Evolutionary conservation across 2,797 vertebrate species (phyloP), one percentile per base, ranked within the genome.

Genomic region (Lepidocolaptes lacrymiger): DNA sequence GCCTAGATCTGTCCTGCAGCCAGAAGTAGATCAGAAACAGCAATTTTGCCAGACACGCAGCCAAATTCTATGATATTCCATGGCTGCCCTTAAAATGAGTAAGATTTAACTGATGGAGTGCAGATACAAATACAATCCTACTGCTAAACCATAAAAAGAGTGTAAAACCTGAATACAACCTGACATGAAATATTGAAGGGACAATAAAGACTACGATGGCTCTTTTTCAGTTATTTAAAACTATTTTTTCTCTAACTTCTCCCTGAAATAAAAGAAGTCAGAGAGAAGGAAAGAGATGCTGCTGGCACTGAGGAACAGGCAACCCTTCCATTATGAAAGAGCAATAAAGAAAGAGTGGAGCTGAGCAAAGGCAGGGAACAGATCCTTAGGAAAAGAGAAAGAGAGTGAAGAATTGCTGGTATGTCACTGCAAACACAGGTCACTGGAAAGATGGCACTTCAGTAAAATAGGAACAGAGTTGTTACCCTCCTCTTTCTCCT

Each of bases 1-100:
- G 97, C 67, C 93, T 97, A 91, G 98, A 98, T 79, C 98, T 97
- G 89, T 98, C 98, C 89, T 98, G 98, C 67, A 99, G 95, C 63
- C 54, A 84, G 91, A 93, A 86, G 27, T 32, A 61, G 64, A 92
- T 69, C 30, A 54, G 51, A 88, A 88, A 87, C 68, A 4, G 67
- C 32, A 62, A 43, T 85, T 85, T 67, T 63, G 77, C 74, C 2
- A 13, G 18, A 58, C 14, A 11, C 0, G 7, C n/a, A 92, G 52
- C 61, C 83, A 81, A 43, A 93, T 84, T 87, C 32, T 78, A 3
- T 52, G 46, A 59, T 51, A 43, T 7, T 78, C 32, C 32, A 22
- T 15, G 10, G 10, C 30, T 69, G 41, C 46, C 49, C 75, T 87
- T 78, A 58, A 85, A 84, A 85, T 72, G 15, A 78, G 75, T 81